Conservation (phyloP, 1,140 invertebrate genomes). For the Nylanderia fulva region DNA sequence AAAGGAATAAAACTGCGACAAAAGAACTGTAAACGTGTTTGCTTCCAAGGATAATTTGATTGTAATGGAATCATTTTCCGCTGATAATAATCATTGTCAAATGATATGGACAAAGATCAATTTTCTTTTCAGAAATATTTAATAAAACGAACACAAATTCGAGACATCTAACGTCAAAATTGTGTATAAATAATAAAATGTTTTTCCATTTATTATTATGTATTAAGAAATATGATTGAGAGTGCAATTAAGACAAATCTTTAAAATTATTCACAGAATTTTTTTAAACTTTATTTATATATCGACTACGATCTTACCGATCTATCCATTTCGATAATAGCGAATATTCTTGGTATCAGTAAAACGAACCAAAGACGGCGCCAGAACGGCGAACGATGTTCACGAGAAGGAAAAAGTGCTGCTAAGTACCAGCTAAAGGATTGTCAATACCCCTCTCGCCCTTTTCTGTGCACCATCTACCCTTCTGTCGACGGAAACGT, state of each 20-base stretch:
- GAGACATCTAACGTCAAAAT: not conserved
- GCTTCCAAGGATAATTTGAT: not conserved
- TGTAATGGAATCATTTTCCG: not conserved
- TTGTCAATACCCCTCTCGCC: conserved; percentile 77
- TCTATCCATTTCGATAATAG: not conserved
- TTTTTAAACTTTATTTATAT: not conserved
- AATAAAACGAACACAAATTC: not conserved
- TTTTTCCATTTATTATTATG: not conserved
- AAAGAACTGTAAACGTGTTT: not conserved
- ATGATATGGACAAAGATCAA: not conserved
- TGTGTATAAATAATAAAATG: not conserved
- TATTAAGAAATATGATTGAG: not conserved
- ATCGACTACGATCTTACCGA: conserved; percentile 20
- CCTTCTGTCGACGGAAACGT: conserved; percentile 65
- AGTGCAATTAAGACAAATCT: not conserved
- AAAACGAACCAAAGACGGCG: conserved; percentile 17
- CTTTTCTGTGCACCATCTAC: conserved; percentile 47
- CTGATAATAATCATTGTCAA: not conserved
- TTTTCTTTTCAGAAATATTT: not conserved
- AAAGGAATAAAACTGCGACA: not conserved
- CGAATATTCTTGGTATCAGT: conserved; percentile 7
- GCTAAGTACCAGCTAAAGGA: conserved; percentile 80
- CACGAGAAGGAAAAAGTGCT: conserved; percentile 70
- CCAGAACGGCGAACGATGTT: conserved; percentile 3
- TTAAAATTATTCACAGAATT: not conserved